Base-by-base conservation (phyloP, 2,797 vertebrate genomes). In the Mus caroli region DNA sequence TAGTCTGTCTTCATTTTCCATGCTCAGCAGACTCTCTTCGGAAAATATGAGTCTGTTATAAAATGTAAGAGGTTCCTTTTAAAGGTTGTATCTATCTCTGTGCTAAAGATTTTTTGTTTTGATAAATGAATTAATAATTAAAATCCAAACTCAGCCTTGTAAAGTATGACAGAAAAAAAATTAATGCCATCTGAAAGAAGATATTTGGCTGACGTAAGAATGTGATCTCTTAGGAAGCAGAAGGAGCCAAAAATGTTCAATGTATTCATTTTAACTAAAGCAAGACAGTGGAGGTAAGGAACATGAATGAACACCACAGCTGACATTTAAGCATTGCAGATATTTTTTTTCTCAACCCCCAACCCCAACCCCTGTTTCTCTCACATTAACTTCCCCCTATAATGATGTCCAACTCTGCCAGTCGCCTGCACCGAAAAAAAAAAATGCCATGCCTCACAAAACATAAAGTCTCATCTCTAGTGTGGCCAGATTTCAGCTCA, bases 361-460 rank as follows among this genome's bases (percentile, higher is more conserved):
- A 7, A 46, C 50, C 9, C 50, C 10, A 8, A 43, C 43, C 50
- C 24, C 22, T n/a, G 9, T 60, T 58, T 92, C 46, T 56, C 52
- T 76, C 37, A 52, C 60, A 92, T 85, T 91, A 91, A 94, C 95
- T 78, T 92, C 24, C 52, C 20, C 13, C 20, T 3, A 91, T 37
- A 88, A 88, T 69, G 75, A 71, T 88, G 91, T 97, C 89, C 82
- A 84, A 60, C 24, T 46, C 85, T 88, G 6, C 4, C 19, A 71
- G 71, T 84, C 80, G 43, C 78, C 56, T 82, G 78, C 87, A 88
- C 88, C 95, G 88, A 94, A 78, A 97, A 92, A 78, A 97, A 92
- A 97, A 95, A 91, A 96, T 96, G 78, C 87, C 77, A 92, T 80
- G 94, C 79, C 86, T 95, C 75, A 85, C 90, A 56, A 56, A 90